Conservation (phyloP, 2,888 invertebrate species). For the Amorpha juglandis region DNA sequence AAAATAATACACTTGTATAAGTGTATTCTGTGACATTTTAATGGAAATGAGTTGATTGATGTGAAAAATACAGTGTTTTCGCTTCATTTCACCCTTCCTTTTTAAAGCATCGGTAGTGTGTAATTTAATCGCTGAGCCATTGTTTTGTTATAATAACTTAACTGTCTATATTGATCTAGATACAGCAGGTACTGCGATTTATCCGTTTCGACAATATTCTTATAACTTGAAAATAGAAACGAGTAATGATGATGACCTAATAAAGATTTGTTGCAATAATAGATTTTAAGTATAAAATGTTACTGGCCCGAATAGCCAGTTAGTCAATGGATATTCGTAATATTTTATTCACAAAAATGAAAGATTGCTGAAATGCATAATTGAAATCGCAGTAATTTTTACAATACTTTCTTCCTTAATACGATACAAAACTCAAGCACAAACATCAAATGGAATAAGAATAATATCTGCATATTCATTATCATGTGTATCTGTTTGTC, state of each 20-base stretch:
- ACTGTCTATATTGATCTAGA: neutral
- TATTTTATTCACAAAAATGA: too few species aligned
- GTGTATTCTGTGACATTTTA: neutral
- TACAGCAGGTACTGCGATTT: too few species aligned
- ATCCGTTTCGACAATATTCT: too few species aligned
- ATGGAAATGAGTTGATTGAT: neutral
- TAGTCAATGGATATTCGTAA: too few species aligned
- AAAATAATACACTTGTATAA: neutral
- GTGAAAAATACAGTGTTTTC: conserved; percentile 1
- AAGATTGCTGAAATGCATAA: too few species aligned
- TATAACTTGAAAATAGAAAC: neutral
- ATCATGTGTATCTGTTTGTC: conserved; percentile 8
- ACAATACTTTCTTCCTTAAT: too few species aligned
- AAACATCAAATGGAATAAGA: neutral
- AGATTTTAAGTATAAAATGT: too few species aligned
- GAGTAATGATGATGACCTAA: too few species aligned
- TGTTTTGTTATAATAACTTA: neutral
- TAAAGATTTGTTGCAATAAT: too few species aligned
- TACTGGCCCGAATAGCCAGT: too few species aligned
- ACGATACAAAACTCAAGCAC: neutral
- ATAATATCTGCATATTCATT: neutral
- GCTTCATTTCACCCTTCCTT: conserved; percentile 5
- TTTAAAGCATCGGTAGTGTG: neutral
- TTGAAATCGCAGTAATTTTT: too few species aligned
- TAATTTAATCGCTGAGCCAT: neutral